These are phyloP conservation scores for Pao palembangensis DNA, from an alignment of 2,113 vertebrate genomes.

Conservation along the genomic window DNA sequence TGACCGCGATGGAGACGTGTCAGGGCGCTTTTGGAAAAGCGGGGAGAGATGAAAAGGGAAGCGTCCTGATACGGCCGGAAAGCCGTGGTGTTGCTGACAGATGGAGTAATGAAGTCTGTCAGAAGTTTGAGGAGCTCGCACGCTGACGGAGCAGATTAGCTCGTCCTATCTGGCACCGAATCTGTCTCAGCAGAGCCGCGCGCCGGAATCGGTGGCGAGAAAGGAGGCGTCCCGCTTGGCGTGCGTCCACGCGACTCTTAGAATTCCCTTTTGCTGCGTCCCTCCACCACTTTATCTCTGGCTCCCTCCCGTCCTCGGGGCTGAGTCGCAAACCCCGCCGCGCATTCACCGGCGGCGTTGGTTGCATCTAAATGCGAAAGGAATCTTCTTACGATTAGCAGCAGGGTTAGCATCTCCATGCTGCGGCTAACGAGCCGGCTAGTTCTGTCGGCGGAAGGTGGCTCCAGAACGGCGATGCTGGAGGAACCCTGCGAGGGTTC, in stretches of 20 bases:
- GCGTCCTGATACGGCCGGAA: not conserved
- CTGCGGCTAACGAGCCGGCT: too few relatives aligned
- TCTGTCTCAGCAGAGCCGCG: slow-evolving; percentile 36
- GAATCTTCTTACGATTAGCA: too few relatives aligned
- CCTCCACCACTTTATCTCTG: not conserved
- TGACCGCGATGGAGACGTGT: too few relatives aligned
- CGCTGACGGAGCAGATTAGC: slow-evolving; percentile 32
- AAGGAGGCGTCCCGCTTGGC: not conserved
- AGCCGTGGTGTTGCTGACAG: slow-evolving; percentile 41
- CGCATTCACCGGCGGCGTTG: too few relatives aligned
- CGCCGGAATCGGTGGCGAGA: slow-evolving; percentile 17
- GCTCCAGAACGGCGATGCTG: too few relatives aligned
- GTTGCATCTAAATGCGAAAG: too few relatives aligned
- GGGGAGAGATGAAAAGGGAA: not conserved
- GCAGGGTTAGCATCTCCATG: too few relatives aligned
- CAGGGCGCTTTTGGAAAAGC: not conserved
- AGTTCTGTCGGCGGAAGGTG: too few relatives aligned
- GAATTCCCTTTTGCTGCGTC: slow-evolving; percentile 15
- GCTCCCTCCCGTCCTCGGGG: too few relatives aligned
- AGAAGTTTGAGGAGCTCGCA: slow-evolving; percentile 35
- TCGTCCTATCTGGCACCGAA: slow-evolving; percentile 39
- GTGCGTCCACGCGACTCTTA: not conserved
- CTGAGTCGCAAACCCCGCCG: too few relatives aligned
- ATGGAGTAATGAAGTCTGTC: slow-evolving; percentile 62
- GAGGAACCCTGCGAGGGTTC: too few relatives aligned